These are phyloP conservation scores for Solenodon paradoxus DNA, from an alignment of 2,113 vertebrate genomes.

Conservation along the genomic window DNA sequence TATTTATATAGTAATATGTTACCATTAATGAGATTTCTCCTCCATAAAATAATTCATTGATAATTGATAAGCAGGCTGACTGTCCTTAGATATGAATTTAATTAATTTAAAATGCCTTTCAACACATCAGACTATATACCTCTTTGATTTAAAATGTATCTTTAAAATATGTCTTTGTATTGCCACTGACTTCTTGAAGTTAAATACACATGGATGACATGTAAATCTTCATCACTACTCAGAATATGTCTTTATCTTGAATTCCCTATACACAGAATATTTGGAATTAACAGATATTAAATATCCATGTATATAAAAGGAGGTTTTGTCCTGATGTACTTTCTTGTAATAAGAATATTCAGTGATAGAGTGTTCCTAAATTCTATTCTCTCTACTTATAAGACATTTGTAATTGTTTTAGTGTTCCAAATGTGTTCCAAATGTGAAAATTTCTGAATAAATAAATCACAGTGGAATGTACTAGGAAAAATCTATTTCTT, in stretches of 20 bases:
- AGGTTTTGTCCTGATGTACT: neutral
- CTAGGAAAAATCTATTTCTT: neutral
- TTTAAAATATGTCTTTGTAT: neutral
- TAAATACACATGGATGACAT: neutral
- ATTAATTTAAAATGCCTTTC: neutral
- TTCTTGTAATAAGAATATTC: neutral
- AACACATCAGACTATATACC: neutral
- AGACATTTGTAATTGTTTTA: neutral
- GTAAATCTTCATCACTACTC: neutral
- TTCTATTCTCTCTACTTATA: neutral
- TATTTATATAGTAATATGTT: neutral
- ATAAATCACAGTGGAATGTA: neutral
- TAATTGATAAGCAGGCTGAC: neutral
- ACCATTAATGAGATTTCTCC: neutral
- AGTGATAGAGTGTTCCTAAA: neutral
- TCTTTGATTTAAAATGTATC: neutral
- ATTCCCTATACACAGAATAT: neutral
- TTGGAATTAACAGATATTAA: neutral
- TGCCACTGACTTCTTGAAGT: neutral
- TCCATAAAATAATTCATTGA: neutral
- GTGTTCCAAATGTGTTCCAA: neutral
- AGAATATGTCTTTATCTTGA: neutral
- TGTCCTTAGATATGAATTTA: neutral
- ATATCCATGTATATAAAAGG: neutral
- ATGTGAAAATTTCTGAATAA: neutral